Evolutionary conservation across 2,888 invertebrate species (phyloP).

Genomic region (Odontocolon sp.): DNA sequence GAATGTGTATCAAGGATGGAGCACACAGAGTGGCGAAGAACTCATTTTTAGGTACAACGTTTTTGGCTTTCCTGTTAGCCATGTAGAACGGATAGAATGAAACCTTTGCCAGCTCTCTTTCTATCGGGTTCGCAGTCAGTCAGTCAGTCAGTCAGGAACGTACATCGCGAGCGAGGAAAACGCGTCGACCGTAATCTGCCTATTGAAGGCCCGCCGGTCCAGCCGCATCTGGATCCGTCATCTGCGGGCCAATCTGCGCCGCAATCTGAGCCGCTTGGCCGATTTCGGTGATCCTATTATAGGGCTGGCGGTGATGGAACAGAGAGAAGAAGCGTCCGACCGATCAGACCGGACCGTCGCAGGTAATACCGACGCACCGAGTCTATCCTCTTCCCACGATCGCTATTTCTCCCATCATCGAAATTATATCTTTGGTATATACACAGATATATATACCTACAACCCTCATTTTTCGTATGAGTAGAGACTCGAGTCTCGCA

Average conservation of each 20-base stretch:
- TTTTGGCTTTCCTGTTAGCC: constrained; percentile 21
- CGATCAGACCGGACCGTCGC: constrained; percentile 7
- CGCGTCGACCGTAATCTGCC: constrained; percentile 73
- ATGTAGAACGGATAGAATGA: constrained; percentile 1
- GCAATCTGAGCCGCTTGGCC: constrained; percentile 74
- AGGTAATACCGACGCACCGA: constrained; percentile 19
- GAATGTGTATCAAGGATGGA: background rate
- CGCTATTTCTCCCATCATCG: constrained; percentile 11
- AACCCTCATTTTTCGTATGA: constrained; percentile 24
- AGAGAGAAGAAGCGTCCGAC: constrained; percentile 22
- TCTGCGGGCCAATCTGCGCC: constrained; percentile 74
- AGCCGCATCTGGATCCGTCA: constrained; percentile 74
- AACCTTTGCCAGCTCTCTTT: constrained; percentile 10
- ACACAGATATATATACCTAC: background rate
- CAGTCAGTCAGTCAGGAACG: constrained; percentile 19
- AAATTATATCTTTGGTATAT: constrained; percentile 5
- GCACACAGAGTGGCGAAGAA: background rate
- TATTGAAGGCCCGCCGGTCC: constrained; percentile 67
- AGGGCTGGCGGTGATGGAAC: constrained; percentile 65
- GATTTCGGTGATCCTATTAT: constrained; percentile 79
- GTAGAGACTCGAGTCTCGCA: constrained; percentile 51
- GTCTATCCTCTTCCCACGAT: background rate
- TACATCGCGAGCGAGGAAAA: constrained; percentile 43
- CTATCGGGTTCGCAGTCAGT: constrained; percentile 26
- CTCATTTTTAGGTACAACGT: constrained; percentile 19